These are phyloP conservation scores for Simalia tracyae DNA, from an alignment of 2,797 vertebrate genomes.

Conservation along the genomic window DNA sequence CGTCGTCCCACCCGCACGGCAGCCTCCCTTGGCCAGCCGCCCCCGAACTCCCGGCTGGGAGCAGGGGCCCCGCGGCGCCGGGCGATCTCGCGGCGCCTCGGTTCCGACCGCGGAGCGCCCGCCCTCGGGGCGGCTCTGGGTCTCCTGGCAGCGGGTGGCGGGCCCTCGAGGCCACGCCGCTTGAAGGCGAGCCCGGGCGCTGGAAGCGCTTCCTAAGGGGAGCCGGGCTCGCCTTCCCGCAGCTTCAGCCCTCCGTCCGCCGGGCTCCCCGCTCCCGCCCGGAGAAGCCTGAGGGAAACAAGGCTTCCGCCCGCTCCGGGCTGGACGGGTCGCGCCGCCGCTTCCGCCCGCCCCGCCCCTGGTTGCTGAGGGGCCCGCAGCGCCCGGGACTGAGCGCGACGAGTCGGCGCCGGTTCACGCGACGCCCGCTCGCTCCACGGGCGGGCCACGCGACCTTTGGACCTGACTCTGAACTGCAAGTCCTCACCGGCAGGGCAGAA, in stretches of 20 bases:
- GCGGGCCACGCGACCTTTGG: not conserved
- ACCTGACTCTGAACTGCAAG: not conserved
- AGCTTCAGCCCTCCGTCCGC: no score
- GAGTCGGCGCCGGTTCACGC: not conserved
- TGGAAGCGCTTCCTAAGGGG: not conserved
- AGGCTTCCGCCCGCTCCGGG: not conserved
- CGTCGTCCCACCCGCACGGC: not conserved
- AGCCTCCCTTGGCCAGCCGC: no score
- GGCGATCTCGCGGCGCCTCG: no score
- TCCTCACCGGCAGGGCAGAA: not conserved
- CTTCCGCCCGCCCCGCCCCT: not conserved
- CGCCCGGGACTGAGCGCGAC: not conserved
- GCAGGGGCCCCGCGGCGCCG: no score
- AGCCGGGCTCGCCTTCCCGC: no score
- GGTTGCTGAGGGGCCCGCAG: not conserved
- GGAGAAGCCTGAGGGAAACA: not conserved
- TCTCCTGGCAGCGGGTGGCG: not conserved
- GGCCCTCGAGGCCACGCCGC: not conserved
- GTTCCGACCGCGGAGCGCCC: no score
- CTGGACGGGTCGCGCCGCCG: not conserved
- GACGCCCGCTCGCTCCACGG: not conserved
- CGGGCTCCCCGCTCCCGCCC: no score
- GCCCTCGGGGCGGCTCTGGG: not conserved
- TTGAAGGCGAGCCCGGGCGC: not conserved
- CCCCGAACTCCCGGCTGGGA: no score